Evolutionary conservation across 2,888 invertebrate genomes (phyloP).

Genomic region (Polydrusus cervinus): DNA sequence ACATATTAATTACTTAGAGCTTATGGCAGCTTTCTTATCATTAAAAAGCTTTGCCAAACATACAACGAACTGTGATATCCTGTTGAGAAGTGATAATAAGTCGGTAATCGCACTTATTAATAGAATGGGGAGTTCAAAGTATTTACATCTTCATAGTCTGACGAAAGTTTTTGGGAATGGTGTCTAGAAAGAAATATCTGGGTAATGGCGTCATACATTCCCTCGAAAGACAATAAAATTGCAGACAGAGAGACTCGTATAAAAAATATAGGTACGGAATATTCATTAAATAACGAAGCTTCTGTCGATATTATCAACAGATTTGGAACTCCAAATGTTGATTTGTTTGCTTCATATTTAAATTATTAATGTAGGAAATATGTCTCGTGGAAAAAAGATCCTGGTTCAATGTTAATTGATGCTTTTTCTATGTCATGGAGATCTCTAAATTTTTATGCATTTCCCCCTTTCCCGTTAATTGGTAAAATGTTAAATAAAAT

Average conservation of each 20-base stretch:
- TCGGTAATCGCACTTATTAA: constrained; percentile 28
- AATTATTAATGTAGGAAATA: constrained; percentile 59
- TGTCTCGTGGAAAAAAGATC: constrained; percentile 23
- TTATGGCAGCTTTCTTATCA: constrained; percentile 33
- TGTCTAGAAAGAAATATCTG: constrained; percentile 51
- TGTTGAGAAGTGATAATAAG: constrained; percentile 48
- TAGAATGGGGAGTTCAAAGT: constrained; percentile 41
- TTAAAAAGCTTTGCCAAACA: constrained; percentile 53
- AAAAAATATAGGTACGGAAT: constrained; percentile 43
- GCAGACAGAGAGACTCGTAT: constrained; percentile 58
- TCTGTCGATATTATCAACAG: constrained; percentile 49
- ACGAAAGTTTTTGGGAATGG: constrained; percentile 44
- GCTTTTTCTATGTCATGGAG: constrained; percentile 59
- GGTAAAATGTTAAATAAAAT: constrained; percentile 61
- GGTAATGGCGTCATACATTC: constrained; percentile 60
- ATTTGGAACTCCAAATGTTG: constrained; percentile 56
- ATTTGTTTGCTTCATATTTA: constrained; percentile 59
- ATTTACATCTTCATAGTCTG: constrained; percentile 28
- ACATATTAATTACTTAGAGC: constrained; percentile 38
- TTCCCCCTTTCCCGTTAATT: constrained; percentile 61
- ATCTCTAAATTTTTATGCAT: constrained; percentile 58
- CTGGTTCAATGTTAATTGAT: constrained; percentile 55
- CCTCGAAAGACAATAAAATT: constrained; percentile 59
- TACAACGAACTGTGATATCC: constrained; percentile 36
- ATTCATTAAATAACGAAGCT: background rate